Evolutionary conservation across 2,888 invertebrate species (phyloP).

Genomic region (Callyntrura guangdongensis): DNA sequence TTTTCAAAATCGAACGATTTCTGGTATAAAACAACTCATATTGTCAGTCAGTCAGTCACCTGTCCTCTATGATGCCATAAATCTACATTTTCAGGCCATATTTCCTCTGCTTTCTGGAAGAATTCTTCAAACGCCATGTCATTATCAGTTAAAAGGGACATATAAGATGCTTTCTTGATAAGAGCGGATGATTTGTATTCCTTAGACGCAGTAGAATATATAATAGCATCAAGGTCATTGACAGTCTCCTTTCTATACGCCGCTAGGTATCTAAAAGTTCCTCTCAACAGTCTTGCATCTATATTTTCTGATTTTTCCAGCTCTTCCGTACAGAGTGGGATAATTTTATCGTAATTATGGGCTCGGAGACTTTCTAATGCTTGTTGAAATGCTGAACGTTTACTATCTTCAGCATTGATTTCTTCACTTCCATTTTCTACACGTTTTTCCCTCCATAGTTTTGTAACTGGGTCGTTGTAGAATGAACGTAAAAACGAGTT

Average conservation of each 20-base stretch:
- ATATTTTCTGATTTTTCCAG: slow-evolving; percentile 66
- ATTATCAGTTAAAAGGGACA: slow-evolving; percentile 92
- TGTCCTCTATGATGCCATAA: slow-evolving; percentile 96
- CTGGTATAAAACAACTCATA: too few relatives aligned
- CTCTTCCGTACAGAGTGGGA: slow-evolving; percentile 80
- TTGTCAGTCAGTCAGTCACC: too few relatives aligned
- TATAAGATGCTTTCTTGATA: slow-evolving; percentile 94
- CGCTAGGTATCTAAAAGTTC: slow-evolving; percentile 81
- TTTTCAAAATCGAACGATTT: too few relatives aligned
- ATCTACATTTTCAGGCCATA: slow-evolving; percentile 94
- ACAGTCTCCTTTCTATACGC: slow-evolving; percentile 92
- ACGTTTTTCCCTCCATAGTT: slow-evolving; percentile 85
- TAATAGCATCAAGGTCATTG: slow-evolving; percentile 90
- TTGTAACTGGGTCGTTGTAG: slow-evolving; percentile 93
- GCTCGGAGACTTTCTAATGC: slow-evolving; percentile 74
- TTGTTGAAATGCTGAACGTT: slow-evolving; percentile 78
- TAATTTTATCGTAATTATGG: slow-evolving; percentile 78
- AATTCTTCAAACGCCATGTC: slow-evolving; percentile 91
- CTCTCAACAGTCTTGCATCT: slow-evolving; percentile 76
- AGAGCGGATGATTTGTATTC: slow-evolving; percentile 92
- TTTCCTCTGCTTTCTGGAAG: slow-evolving; percentile 91
- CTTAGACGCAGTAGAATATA: slow-evolving; percentile 86
- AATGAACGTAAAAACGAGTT: slow-evolving; percentile 93
- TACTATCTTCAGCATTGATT: neutral
- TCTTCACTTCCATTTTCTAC: slow-evolving; percentile 86